phyloP scores from a whole-genome alignment of 2,113 vertebrate species.

The Columbina picui region DNA sequence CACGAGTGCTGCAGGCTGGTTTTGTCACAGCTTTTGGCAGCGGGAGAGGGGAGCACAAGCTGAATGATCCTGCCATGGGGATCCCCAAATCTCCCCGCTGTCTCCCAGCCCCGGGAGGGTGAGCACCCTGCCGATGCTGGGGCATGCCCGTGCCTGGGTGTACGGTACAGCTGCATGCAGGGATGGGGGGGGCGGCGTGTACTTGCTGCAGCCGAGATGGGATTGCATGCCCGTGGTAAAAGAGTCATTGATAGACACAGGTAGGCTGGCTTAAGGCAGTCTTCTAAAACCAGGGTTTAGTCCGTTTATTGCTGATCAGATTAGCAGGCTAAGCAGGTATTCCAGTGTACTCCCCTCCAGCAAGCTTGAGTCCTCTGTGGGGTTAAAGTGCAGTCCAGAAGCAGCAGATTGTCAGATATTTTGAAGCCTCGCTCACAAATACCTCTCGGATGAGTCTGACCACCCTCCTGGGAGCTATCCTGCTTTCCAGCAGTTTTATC shows the following conservation, averaged over 20 bases:
- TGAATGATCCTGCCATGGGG: accelerated
- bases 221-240: neutral
- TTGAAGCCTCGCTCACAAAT: neutral
- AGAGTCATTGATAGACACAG: neutral
- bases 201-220: accelerated
- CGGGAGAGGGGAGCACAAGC: neutral
- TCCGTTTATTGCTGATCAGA: neutral
- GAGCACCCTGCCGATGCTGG: neutral
- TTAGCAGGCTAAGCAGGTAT: neutral
- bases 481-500: neutral
- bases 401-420: neutral
- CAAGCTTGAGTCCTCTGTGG: neutral
- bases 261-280: neutral
- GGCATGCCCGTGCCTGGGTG: accelerated
- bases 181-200: accelerated
- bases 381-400: neutral
- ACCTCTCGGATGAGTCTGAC: neutral
- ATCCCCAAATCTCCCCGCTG: neutral
- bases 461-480: neutral
- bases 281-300: neutral
- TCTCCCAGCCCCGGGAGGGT: neutral
- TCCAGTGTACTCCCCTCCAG: neutral
- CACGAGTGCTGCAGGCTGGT: accelerated
- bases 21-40: neutral
- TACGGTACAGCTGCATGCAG: neutral